A percentile compares a stretch with the other conserved stretches of the same genome.
Evolutionary conservation across 1,140 invertebrate species (phyloP).

Genomic region (Luehdorfia chinensis): DNA sequence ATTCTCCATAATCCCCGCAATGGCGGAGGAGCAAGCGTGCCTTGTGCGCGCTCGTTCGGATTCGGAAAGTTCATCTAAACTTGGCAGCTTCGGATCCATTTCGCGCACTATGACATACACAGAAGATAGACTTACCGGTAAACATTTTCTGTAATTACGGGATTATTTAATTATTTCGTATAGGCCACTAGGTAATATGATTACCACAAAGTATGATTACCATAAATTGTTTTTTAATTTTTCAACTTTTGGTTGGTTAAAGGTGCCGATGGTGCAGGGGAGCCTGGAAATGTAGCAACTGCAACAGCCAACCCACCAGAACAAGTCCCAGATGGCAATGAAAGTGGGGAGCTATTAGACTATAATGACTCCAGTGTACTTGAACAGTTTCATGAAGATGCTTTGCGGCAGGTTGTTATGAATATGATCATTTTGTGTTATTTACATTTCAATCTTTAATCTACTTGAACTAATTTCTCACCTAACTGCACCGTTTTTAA

Average conservation of each 20-base stretch:
- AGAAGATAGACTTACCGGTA: slow-evolving; percentile 47
- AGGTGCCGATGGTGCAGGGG: slow-evolving; percentile 45
- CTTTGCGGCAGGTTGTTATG: slow-evolving; percentile 81
- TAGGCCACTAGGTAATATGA: too few species aligned
- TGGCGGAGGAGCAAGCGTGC: slow-evolving; percentile 72
- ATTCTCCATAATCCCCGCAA: slow-evolving; percentile 25
- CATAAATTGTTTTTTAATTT: too few species aligned
- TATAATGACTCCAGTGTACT: slow-evolving; percentile 79
- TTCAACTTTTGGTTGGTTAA: too few species aligned
- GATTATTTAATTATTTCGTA: not conserved
- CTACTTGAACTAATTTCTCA: too few species aligned
- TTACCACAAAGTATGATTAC: too few species aligned
- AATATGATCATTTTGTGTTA: too few species aligned
- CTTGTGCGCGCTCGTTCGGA: slow-evolving; percentile 69
- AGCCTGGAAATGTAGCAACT: slow-evolving; percentile 37
- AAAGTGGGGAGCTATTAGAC: slow-evolving; percentile 68
- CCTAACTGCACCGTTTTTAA: too few species aligned
- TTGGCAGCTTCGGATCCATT: slow-evolving; percentile 58
- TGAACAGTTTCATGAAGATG: slow-evolving; percentile 87
- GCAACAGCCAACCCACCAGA: slow-evolving; percentile 38
- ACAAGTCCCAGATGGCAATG: slow-evolving; percentile 45
- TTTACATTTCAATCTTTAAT: too few species aligned
- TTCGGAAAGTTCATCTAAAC: slow-evolving; percentile 68
- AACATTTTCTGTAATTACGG: not conserved
- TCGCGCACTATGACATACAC: slow-evolving; percentile 54